A percentile compares a stretch with the other conserved stretches of the same genome.
Conservation (phyloP, 2,113 vertebrate genomes). For the Typhlomys cinereus region DNA sequence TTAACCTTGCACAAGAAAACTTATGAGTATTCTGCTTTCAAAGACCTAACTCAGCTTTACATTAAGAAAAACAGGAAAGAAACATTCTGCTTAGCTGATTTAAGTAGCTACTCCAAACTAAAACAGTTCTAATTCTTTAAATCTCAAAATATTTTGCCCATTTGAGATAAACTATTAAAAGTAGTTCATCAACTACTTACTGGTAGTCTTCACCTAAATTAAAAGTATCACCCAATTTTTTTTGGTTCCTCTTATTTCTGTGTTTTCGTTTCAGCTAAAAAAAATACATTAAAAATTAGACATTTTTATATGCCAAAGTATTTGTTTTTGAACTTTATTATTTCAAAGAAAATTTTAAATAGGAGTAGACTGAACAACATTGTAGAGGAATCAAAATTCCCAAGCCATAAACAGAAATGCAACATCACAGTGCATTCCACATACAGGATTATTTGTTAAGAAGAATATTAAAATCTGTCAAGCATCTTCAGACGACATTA, state of each 20-base stretch:
- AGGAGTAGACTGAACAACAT: too few species aligned
- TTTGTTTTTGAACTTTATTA: too few species aligned
- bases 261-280: too few species aligned
- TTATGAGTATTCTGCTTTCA: background rate
- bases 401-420: too few species aligned
- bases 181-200: background rate
- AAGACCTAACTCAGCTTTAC: background rate
- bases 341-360: too few species aligned
- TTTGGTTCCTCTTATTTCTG: slow-evolving; percentile 35
- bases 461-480: background rate
- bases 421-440: too few species aligned
- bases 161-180: slow-evolving; percentile 23
- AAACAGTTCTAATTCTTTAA: background rate
- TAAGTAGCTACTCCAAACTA: background rate
- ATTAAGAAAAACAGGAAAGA: background rate
- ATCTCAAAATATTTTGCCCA: background rate
- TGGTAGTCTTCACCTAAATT: slow-evolving; percentile 36
- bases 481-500: background rate
- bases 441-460: too few species aligned
- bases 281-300: background rate
- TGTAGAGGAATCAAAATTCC: too few species aligned
- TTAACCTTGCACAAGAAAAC: background rate
- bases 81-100: background rate
- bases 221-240: background rate
- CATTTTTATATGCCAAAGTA: slow-evolving; percentile 8